These are phyloP conservation scores for Nyctibius bracteatus DNA, from an alignment of 2,113 vertebrate genomes.

Conservation along the genomic window DNA sequence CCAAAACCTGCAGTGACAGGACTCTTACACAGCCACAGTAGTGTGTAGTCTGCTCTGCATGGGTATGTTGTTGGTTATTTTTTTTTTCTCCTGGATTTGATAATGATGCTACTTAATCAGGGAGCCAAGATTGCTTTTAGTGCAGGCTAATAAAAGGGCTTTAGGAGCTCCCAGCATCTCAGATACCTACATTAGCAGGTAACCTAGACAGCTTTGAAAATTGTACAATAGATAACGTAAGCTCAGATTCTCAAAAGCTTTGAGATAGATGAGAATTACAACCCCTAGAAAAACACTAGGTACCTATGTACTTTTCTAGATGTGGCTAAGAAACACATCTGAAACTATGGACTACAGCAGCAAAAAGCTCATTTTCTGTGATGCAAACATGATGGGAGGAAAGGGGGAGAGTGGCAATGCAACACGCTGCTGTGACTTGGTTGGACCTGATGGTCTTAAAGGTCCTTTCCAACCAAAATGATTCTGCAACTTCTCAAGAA, in stretches of 20 bases:
- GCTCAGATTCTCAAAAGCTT: not conserved
- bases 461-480: too few relatives aligned
- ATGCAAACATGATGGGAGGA: not conserved
- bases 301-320: not conserved
- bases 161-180: not conserved
- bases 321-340: not conserved
- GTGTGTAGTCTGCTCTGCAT: not conserved
- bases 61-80: not conserved
- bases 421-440: not conserved
- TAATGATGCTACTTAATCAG: not conserved
- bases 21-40: not conserved
- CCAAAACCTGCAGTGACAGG: not conserved
- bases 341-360: not conserved
- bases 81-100: not conserved
- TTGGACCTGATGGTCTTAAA: too few relatives aligned
- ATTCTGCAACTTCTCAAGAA: too few relatives aligned
- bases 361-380: not conserved
- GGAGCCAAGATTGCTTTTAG: not conserved
- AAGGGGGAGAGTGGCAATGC: not conserved
- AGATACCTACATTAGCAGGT: not conserved
- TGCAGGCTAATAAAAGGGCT: not conserved
- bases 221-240: not conserved
- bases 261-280: not conserved
- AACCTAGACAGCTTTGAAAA: not conserved
- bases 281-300: not conserved